Conservation (phyloP, 2,113 vertebrate genomes). For the Silurus glanis region DNA sequence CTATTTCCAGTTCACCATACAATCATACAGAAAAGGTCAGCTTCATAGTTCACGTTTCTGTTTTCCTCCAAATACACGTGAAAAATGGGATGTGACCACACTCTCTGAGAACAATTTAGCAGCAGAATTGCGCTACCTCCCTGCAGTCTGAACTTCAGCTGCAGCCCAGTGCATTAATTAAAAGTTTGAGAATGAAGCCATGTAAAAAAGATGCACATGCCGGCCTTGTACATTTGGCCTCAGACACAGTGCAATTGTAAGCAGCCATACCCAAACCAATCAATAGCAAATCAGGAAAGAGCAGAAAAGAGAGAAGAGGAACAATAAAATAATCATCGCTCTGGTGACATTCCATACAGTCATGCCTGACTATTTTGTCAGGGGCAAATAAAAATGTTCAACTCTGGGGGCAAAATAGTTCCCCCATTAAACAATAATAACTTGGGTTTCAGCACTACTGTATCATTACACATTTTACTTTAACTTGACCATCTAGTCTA, state of each 20-base stretch:
- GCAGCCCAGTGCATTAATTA: conserved; percentile 52
- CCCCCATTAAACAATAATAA: not conserved
- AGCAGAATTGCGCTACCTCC: conserved; percentile 9
- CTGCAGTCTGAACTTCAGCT: conserved; percentile 39
- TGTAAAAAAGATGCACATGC: conserved; percentile 33
- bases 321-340: conserved; percentile 36
- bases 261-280: conserved; percentile 56
- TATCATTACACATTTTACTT: conserved; percentile 21
- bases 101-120: conserved; percentile 32
- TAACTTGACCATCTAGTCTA: conserved; percentile 17
- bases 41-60: not conserved
- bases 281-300: conserved; percentile 65
- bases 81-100: conserved; percentile 19
- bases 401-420: not conserved
- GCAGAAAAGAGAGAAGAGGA: conserved; percentile 50
- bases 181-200: conserved; percentile 35
- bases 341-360: not conserved
- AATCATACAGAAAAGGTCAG: conserved; percentile 1
- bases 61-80: not conserved
- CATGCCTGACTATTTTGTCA: conserved; percentile 10
- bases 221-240: conserved; percentile 61
- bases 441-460: conserved; percentile 15
- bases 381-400: not conserved
- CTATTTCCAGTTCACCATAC: not conserved
- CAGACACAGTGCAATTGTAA: conserved; percentile 40